A percentile compares a stretch with the other conserved stretches of the same genome.
These are phyloP conservation scores for Tenthredo livida DNA, from an alignment of 2,888 invertebrate genomes.

Conservation along the genomic window DNA sequence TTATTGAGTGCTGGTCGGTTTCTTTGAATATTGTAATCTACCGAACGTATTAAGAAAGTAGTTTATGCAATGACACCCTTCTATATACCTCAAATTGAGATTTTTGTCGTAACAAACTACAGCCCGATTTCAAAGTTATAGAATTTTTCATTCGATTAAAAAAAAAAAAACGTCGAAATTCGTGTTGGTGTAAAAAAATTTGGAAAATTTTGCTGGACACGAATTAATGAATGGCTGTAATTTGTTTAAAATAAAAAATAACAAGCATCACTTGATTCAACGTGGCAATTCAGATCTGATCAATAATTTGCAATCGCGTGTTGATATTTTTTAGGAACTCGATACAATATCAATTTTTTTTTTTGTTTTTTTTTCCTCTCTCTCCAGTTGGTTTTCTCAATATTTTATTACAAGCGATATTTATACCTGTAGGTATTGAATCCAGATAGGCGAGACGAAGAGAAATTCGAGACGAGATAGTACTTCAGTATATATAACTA, in stretches of 20 bases:
- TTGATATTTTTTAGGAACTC: neutral
- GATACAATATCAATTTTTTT: too few relatives aligned
- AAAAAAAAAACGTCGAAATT: neutral
- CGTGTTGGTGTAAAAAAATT: too few relatives aligned
- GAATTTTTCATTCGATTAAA: neutral
- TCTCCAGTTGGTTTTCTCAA: neutral
- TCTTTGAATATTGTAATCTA: too few relatives aligned
- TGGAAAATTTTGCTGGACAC: too few relatives aligned
- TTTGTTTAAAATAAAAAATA: neutral
- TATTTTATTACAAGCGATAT: conserved; percentile 1
- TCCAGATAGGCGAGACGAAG: neutral
- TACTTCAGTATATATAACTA: neutral
- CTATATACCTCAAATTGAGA: too few relatives aligned
- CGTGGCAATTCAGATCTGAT: neutral
- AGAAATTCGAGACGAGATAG: neutral
- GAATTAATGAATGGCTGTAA: too few relatives aligned
- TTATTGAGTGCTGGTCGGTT: too few relatives aligned
- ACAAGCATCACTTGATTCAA: too few relatives aligned
- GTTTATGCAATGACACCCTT: too few relatives aligned
- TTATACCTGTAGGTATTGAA: neutral
- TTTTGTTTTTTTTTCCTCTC: neutral
- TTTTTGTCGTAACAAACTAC: neutral
- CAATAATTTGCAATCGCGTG: neutral
- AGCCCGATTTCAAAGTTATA: neutral
- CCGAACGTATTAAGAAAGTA: too few relatives aligned